phyloP scores from a whole-genome alignment of 2,888 invertebrate genomes.

The Pristionchus mayeri region DNA sequence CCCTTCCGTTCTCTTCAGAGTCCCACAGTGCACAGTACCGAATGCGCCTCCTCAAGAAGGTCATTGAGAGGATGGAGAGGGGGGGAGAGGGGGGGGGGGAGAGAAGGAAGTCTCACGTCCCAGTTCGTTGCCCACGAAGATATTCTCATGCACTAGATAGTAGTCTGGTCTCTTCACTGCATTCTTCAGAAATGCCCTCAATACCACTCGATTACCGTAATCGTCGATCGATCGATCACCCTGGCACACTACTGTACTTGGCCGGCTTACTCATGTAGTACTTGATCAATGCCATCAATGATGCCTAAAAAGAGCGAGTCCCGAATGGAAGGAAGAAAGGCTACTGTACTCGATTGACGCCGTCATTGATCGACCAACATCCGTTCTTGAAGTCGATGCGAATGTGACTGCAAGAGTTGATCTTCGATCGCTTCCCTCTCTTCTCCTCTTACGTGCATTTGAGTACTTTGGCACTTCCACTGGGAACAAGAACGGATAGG shows the following conservation, averaged over 20 bases:
- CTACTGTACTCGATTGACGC: constrained; percentile 29
- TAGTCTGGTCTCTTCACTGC: constrained; percentile 16
- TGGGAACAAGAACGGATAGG: constrained; percentile 13
- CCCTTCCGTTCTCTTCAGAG: not conserved
- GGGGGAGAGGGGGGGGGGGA: no score
- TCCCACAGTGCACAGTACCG: constrained; percentile 8
- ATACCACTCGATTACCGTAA: not conserved
- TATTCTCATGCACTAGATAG: constrained; percentile 39
- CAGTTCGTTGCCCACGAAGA: constrained; percentile 21
- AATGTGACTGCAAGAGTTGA: constrained; percentile 19
- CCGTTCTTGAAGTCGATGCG: constrained; percentile 23
- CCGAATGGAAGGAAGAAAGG: not conserved
- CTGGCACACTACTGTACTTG: not conserved
- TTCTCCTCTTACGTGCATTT: not conserved
- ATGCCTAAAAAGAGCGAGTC: not conserved
- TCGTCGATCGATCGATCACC: not conserved
- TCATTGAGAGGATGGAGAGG: not conserved
- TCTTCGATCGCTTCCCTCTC: not conserved
- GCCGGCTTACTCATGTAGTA: constrained; percentile 14
- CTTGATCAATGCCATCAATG: constrained; percentile 7
- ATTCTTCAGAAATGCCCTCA: constrained; percentile 12
- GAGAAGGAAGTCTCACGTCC: not conserved
- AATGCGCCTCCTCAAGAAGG: not conserved
- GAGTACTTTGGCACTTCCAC: constrained; percentile 23
- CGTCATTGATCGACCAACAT: constrained; percentile 5